phyloP scores from a whole-genome alignment of 2,888 invertebrate species.

The Sclerodermus sp. region DNA sequence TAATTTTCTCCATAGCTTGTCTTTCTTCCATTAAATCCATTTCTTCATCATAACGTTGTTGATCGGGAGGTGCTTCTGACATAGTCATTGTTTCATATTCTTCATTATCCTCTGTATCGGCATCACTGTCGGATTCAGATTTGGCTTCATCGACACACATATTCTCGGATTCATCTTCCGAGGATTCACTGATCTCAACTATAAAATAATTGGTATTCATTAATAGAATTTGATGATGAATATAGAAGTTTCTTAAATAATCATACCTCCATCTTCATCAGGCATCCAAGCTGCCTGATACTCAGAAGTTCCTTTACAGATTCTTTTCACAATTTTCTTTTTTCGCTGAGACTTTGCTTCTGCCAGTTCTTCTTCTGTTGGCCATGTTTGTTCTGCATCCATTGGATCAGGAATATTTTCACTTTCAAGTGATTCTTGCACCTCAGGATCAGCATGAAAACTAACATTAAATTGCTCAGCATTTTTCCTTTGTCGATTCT shows the following conservation, averaged over 20 bases:
- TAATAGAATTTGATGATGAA: background rate
- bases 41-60: constrained; percentile 57
- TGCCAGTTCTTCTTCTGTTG: constrained; percentile 86
- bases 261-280: constrained; percentile 65
- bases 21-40: constrained; percentile 80
- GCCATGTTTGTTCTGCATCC: constrained; percentile 97
- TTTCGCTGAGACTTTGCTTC: constrained; percentile 68
- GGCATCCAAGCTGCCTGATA: constrained; percentile 96
- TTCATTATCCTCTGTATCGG: constrained; percentile 62
- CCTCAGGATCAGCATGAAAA: too few relatives aligned
- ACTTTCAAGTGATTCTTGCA: constrained; percentile 67
- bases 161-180: constrained; percentile 59
- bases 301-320: constrained; percentile 94
- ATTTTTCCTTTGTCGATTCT: constrained; percentile 38
- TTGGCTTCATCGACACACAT: constrained; percentile 47
- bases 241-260: background rate
- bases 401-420: constrained; percentile 87
- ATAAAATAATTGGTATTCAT: constrained; percentile 8
- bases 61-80: constrained; percentile 49
- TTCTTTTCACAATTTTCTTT: constrained; percentile 73
- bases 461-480: background rate
- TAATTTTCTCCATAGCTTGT: constrained; percentile 72
- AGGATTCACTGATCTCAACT: constrained; percentile 21
- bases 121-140: constrained; percentile 39
- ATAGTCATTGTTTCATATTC: constrained; percentile 67